Base-by-base conservation (phyloP, 1,140 invertebrate genomes). In the Drosophila parvula region DNA sequence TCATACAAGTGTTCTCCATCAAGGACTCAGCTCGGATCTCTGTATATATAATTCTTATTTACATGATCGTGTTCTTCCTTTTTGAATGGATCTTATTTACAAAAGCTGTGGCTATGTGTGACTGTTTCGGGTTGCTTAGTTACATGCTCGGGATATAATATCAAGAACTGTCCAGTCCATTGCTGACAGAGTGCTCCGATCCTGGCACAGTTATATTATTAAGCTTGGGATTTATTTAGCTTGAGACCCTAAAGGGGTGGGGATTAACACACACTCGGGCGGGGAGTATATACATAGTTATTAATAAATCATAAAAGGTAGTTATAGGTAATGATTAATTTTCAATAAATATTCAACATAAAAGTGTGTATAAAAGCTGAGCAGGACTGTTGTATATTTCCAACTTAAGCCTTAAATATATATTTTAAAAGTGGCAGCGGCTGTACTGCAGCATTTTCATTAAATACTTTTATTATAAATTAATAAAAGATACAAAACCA, bases 151-250 rank as follows among this genome's bases (percentile, higher is more conserved):
- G 51, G 51, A 1, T 10, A 14, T 55, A n/a, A 8, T 27, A 22
- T 55, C 34, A 55, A 18, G 51, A 22, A 38, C 16, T 38, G 34
- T 55, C 51, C 75, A 88, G 88, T 86, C 79, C 82, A 70, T 57
- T 74, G 44, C 44, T 38, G 36, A 14, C 6, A 38, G 14, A 38
- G 30, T 38, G 14, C 12, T 14, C 6, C 0, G 8, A n/a, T 55
- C 51, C 51, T 27, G 18, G 8, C 51, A 3, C 3, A 38, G 18
- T 27, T 38, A 14, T 10, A 55, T 4, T 6, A 10, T n/a, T 8
- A 38, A 55, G 36, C 8, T 27, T 1, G 18, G 51, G 34, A 7
- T 48, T 28, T 22, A 28, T n/a, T n/a, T 9, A 5, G 27, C 45
- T 53, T 22, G 5, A 55, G 27, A 38, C 34, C 51, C 27, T 55